phyloP scores from a whole-genome alignment of 2,888 invertebrate genomes.

The Leptinotarsa rubiginosa region DNA sequence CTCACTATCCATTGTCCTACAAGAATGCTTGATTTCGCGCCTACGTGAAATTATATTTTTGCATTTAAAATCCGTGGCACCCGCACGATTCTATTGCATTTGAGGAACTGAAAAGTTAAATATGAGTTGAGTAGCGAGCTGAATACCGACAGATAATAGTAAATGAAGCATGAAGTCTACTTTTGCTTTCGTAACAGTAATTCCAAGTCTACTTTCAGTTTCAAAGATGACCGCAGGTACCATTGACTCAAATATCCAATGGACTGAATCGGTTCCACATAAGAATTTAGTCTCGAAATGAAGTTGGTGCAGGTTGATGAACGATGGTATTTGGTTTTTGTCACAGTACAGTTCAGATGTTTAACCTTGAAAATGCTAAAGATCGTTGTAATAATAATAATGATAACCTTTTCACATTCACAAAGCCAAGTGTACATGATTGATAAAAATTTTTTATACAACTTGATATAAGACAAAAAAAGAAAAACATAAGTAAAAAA shows the following conservation, averaged over 20 bases:
- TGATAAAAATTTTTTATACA: too few relatives aligned
- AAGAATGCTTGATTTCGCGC: not conserved
- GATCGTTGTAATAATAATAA: not conserved
- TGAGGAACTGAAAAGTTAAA: slow-evolving; percentile 5
- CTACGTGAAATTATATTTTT: not conserved
- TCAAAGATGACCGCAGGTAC: slow-evolving; percentile 42
- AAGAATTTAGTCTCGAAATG: not conserved
- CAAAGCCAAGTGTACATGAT: too few relatives aligned
- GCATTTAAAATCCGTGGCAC: not conserved
- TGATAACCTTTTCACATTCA: too few relatives aligned
- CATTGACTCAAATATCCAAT: slow-evolving; percentile 28
- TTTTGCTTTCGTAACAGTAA: slow-evolving; percentile 13
- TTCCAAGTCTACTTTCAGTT: slow-evolving; percentile 24
- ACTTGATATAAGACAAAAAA: too few relatives aligned
- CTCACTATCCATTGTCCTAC: not conserved
- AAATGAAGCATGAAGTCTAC: slow-evolving; percentile 15
- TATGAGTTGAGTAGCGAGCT: not conserved
- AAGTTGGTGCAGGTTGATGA: not conserved
- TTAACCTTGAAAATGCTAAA: not conserved
- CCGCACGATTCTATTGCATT: not conserved
- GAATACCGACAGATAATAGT: slow-evolving; percentile 7
- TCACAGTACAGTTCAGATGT: not conserved
- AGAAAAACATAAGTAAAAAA: too few relatives aligned
- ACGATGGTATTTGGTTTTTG: not conserved
- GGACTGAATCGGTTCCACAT: slow-evolving; percentile 1